Conservation (phyloP, 2,797 vertebrate species). For the Ara ararauna region DNA sequence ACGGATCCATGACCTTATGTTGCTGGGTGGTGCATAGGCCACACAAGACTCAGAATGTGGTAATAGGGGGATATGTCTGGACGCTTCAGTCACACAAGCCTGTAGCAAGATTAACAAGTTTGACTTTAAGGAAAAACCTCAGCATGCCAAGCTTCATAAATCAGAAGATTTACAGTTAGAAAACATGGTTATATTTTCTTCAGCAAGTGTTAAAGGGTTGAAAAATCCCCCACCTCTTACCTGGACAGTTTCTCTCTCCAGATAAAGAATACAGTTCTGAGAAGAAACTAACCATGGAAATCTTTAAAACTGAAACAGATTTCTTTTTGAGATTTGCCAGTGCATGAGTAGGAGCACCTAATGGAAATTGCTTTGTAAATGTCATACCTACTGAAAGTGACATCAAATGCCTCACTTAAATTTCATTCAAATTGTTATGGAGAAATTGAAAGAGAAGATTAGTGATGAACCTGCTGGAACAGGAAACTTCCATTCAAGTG, state of each 20-base stretch:
- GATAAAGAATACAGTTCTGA: background rate
- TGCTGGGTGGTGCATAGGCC: background rate
- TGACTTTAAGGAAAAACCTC: background rate
- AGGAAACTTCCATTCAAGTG: background rate
- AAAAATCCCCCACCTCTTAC: background rate
- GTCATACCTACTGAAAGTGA: background rate
- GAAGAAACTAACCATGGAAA: background rate
- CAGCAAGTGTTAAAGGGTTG: background rate
- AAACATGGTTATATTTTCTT: background rate
- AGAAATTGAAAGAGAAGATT: background rate
- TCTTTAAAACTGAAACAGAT: background rate
- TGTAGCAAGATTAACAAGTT: background rate
- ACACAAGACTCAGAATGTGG: background rate
- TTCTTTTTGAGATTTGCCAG: background rate
- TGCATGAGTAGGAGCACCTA: background rate
- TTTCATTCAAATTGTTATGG: background rate
- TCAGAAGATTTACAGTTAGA: background rate
- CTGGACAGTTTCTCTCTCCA: background rate
- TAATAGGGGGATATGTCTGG: too few relatives aligned
- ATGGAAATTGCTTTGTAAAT: constrained; percentile 6
- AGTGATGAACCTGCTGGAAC: background rate
- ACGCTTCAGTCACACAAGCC: background rate
- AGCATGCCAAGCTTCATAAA: background rate
- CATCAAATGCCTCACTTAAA: background rate
- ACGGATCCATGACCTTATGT: background rate